Conservation (phyloP, 1,140 invertebrate genomes). For the Trinorchestia longiramus region DNA sequence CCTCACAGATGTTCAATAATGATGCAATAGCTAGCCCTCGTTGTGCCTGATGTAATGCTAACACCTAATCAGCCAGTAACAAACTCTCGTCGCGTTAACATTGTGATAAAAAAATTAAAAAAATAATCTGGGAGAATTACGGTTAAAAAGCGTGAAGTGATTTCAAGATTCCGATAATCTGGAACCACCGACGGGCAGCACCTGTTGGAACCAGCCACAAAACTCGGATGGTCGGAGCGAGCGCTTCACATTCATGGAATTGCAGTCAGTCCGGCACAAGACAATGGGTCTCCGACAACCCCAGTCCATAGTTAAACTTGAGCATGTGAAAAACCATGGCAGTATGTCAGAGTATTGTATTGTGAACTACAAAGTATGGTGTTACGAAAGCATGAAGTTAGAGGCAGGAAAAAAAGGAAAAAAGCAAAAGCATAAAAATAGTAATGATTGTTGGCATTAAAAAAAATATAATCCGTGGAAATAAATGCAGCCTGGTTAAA, state of each 20-base stretch:
- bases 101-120: too few species aligned
- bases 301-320: neutral
- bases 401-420: neutral
- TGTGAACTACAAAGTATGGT: neutral
- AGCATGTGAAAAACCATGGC: neutral
- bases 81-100: too few species aligned
- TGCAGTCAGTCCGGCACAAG: neutral
- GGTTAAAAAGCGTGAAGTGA: neutral
- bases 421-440: neutral
- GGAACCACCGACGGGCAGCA: neutral
- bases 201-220: neutral
- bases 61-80: too few species aligned
- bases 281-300: neutral
- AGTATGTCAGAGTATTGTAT: neutral
- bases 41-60: too few species aligned
- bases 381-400: neutral
- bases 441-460: neutral
- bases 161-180: neutral
- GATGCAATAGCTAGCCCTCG: too few species aligned
- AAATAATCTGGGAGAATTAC: too few species aligned
- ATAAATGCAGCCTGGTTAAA: neutral
- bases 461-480: neutral
- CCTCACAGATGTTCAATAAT: too few species aligned
- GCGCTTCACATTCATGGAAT: neutral
- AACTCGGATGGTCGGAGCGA: neutral